phyloP scores from a whole-genome alignment of 2,113 vertebrate genomes.

The Neotragus pygmaeus region DNA sequence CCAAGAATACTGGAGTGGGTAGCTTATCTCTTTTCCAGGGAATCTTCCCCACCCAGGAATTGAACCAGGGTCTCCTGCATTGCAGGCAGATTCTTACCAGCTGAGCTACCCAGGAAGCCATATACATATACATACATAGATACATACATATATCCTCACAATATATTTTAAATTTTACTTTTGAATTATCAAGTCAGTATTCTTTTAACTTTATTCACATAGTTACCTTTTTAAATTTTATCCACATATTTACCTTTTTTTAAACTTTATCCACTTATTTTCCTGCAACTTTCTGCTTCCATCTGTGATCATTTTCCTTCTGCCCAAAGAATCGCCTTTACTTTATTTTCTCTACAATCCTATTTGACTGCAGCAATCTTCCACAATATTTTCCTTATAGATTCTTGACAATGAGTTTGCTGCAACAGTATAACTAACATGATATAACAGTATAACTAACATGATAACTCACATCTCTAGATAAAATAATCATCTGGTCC shows the following conservation, averaged over 20 bases:
- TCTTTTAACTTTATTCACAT: background rate
- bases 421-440: background rate
- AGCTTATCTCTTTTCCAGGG: background rate
- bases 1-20: background rate
- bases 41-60: background rate
- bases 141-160: background rate
- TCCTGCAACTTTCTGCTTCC: background rate
- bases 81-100: background rate
- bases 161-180: background rate
- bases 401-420: background rate
- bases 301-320: background rate
- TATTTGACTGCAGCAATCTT: background rate
- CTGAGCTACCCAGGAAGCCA: background rate
- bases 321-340: background rate
- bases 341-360: background rate
- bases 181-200: background rate
- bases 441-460: background rate
- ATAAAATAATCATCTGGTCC: background rate
- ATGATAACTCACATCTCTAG: background rate
- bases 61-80: background rate
- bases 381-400: background rate
- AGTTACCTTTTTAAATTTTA: background rate
- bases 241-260: background rate
- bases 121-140: background rate
- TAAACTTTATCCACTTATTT: background rate